phyloP scores from a whole-genome alignment of 2,888 invertebrate genomes.

The Xylota sylvarum region DNA sequence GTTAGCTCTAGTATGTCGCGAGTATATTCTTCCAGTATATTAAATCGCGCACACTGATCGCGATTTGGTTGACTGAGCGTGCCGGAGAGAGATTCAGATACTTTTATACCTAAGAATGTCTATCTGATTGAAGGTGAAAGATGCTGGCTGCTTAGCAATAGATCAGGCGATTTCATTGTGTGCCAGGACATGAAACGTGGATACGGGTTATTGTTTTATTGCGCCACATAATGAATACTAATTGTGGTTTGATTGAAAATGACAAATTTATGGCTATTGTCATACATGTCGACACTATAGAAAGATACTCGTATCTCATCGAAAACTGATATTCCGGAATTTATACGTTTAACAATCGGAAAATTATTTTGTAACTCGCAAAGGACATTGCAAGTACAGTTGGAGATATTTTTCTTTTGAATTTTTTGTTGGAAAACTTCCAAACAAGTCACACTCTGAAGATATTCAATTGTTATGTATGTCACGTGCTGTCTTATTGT shows the following conservation, averaged over 20 bases:
- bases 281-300: conserved; percentile 16
- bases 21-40: conserved; percentile 38
- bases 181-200: conserved; percentile 70
- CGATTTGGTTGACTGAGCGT: conserved; percentile 72
- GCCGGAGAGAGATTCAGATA: conserved; percentile 59
- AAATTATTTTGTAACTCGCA: conserved; percentile 36
- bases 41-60: conserved; percentile 66
- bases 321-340: conserved; percentile 56
- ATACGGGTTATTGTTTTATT: conserved; percentile 68
- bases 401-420: conserved; percentile 50
- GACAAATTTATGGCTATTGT: conserved; percentile 68
- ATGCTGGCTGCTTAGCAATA: conserved; percentile 60
- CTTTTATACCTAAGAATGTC: conserved; percentile 72
- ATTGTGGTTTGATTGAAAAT: conserved; percentile 60
- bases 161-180: conserved; percentile 65
- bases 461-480: conserved; percentile 43
- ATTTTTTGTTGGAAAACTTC: conserved; percentile 62
- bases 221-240: conserved; percentile 57
- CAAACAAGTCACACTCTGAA: conserved; percentile 35
- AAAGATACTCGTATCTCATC: conserved; percentile 14
- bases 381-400: conserved; percentile 48
- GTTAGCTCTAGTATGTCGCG: conserved; percentile 31
- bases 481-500: no score
- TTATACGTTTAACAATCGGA: conserved; percentile 34
- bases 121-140: conserved; percentile 71